A percentile compares a stretch with the other conserved stretches of the same genome.
Evolutionary conservation across 2,113 vertebrate species (phyloP).

Genomic region (Ophiodon elongatus): DNA sequence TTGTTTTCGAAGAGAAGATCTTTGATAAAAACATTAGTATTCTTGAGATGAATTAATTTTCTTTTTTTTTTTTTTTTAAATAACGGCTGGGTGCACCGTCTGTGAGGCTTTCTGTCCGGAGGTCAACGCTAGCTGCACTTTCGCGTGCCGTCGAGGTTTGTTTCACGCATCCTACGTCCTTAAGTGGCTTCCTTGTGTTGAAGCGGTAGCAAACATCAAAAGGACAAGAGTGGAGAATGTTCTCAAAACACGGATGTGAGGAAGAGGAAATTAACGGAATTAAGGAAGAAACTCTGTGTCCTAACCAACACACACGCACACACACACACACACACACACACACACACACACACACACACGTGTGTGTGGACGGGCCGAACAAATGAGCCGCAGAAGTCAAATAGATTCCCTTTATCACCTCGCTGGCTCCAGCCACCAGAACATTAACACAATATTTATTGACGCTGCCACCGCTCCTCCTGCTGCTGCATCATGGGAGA

Average conservation of each 20-base stretch:
- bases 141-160: neutral
- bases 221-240: no score
- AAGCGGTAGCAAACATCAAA: neutral
- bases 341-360: no score
- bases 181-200: neutral
- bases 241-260: no score
- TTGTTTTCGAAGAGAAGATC: no score
- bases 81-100: no score
- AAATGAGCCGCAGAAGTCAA: conserved; percentile 68
- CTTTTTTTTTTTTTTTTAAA: no score
- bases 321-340: neutral
- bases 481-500: conserved; percentile 65
- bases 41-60: no score
- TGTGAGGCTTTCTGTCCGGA: neutral
- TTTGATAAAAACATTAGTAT: no score
- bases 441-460: conserved; percentile 79
- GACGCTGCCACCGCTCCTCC: conserved; percentile 65
- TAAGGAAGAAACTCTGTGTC: no score
- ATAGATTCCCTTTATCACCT: conserved; percentile 77
- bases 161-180: neutral
- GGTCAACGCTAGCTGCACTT: no score
- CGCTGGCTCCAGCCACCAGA: conserved; percentile 67
- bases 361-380: conserved; percentile 18
- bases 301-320: neutral
- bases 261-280: no score